Evolutionary conservation across 92 coral and sea anemone genomes (phyloP), one percentile per base, ranked within the genome.

Genomic region (Porites rus): DNA sequence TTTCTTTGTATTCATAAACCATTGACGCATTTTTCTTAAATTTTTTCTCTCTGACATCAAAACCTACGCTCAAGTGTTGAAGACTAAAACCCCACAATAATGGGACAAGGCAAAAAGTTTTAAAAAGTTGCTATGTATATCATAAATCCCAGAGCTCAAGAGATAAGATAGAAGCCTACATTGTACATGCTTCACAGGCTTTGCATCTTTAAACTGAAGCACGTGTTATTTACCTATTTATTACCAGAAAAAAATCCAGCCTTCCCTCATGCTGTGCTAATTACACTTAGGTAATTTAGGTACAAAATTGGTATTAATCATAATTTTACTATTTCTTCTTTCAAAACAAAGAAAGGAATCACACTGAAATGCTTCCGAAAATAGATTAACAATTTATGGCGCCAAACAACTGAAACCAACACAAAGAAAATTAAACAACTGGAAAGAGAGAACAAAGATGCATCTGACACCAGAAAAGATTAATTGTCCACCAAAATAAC

Each of bases 381-480:
- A 78, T 76, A 38, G 83, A 24, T 46, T 20, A 43, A 51, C 61
- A 63, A 65, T 63, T 78, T 63, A 18, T 50, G 20, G 65, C 13
- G 61, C 61, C 61, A 56, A 8, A 21, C 60, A 6, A 50, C 72
- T 63, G 72, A 64, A 50, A 64, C n/a, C 43, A 78, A 43, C 69
- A 56, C 61, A 73, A 43, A 50, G 56, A 43, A n/a, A 73, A 73
- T 24, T 1, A 18, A 17, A 73, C 46, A n/a, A 16, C 51, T 21
- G 8, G 8, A 25, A 51, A 1, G 8, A 18, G 22, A 2, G 25
- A 20, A 24, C 24, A 63, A 76, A 58, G 14, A 64, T 53, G 60
- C 24, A 24, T 11, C 17, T 10, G 20, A 62, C 66, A 62, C 20
- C 20, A 74, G 21, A 53, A 74, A 17, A 52, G 17, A 13, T 74